Evolutionary conservation across 1,140 invertebrate species (phyloP).

Genomic region (Eurosta solidaginis): DNA sequence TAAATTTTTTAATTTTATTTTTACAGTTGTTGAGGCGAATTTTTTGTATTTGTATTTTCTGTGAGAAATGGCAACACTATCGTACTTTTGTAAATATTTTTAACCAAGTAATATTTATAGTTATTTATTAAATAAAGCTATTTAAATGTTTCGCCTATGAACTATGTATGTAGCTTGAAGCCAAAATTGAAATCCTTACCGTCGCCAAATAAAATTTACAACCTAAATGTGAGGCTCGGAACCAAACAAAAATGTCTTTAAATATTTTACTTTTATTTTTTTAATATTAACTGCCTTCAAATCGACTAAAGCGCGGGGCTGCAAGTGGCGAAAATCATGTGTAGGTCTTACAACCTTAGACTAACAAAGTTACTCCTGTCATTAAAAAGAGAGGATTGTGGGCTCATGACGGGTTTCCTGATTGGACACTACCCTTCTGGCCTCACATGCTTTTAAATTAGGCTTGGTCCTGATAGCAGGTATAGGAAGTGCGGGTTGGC

Average conservation of each 20-base stretch:
- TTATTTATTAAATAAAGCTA: constrained; percentile 36
- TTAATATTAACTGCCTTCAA: no score
- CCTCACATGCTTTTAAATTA: no score
- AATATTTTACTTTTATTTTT: no score
- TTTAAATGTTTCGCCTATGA: constrained; percentile 9
- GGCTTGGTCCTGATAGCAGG: no score
- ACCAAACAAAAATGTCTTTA: background rate
- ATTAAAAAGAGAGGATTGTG: no score
- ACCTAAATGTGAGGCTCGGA: background rate
- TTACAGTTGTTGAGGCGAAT: constrained; percentile 10
- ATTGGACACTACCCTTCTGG: no score
- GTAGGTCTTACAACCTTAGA: no score
- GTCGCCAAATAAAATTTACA: background rate
- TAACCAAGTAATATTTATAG: constrained; percentile 36
- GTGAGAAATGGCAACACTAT: background rate
- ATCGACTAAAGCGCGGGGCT: no score
- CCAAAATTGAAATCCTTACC: background rate
- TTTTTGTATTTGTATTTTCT: background rate
- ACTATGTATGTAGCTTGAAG: constrained; percentile 27
- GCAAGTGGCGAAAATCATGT: no score
- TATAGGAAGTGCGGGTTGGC: no score
- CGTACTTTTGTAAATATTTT: constrained; percentile 47
- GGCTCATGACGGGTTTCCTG: no score
- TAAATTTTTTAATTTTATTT: background rate
- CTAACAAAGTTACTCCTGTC: no score